A percentile compares a stretch with the other conserved stretches of the same genome.
These are phyloP conservation scores for Octomys mimax DNA, from an alignment of 2,797 vertebrate genomes.

Conservation along the genomic window DNA sequence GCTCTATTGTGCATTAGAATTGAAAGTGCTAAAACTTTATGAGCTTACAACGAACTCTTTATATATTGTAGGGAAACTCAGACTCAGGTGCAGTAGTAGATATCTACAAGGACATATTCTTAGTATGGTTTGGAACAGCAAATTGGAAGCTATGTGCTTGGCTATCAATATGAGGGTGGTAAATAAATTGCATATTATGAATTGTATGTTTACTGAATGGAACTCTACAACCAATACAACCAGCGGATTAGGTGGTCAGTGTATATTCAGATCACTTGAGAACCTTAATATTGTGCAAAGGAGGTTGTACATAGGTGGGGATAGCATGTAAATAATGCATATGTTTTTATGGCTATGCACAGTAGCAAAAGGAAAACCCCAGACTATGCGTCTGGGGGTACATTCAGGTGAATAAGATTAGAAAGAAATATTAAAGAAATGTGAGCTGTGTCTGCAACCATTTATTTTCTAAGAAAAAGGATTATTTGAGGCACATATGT, in stretches of 20 bases:
- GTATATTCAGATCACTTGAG: neutral
- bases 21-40: neutral
- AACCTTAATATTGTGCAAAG: constrained; percentile 16
- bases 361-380: neutral
- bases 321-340: neutral
- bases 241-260: neutral
- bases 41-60: neutral
- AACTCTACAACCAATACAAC: neutral
- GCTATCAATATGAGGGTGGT: neutral
- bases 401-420: neutral
- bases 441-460: neutral
- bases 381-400: neutral
- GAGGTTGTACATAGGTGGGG: neutral
- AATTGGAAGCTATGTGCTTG: neutral
- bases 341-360: neutral
- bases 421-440: neutral
- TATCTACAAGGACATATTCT: neutral
- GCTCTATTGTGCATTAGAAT: neutral
- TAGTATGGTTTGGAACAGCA: neutral
- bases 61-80: neutral
- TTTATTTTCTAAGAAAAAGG: constrained; percentile 52
- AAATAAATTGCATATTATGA: constrained; percentile 5
- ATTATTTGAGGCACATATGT: neutral
- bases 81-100: neutral
- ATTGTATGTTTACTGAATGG: neutral